phyloP scores from a whole-genome alignment of 2,888 invertebrate species.

The Geotrupes spiniger region DNA sequence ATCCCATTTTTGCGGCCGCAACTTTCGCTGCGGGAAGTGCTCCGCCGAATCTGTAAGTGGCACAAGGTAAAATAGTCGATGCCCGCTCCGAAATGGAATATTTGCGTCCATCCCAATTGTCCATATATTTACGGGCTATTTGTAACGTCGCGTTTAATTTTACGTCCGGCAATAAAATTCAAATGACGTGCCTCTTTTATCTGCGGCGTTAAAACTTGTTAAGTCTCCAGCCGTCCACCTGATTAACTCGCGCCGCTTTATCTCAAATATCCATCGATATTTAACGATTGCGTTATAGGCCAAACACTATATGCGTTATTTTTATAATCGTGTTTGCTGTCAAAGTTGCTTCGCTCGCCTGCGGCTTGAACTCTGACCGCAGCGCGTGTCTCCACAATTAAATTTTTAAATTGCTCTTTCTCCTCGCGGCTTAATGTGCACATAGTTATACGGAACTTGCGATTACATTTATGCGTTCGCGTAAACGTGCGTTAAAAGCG shows the following conservation, averaged over 20 bases:
- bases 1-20: constrained; percentile 31
- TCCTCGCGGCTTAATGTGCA: background rate
- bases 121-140: too few relatives aligned
- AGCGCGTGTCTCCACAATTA: constrained; percentile 31
- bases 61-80: background rate
- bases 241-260: constrained; percentile 18
- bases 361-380: constrained; percentile 28
- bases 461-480: too few relatives aligned
- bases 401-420: constrained; percentile 27
- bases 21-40: constrained; percentile 15
- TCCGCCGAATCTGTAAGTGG: background rate
- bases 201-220: constrained; percentile 15
- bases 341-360: constrained; percentile 24
- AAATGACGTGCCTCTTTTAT: constrained; percentile 6
- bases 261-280: constrained; percentile 22
- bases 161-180: constrained; percentile 1
- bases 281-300: constrained; percentile 24
- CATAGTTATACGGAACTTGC: constrained; percentile 4
- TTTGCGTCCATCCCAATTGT: too few relatives aligned
- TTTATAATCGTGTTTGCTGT: constrained; percentile 21
- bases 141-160: background rate
- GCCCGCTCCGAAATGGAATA: too few relatives aligned
- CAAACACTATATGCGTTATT: constrained; percentile 23
- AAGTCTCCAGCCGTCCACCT: constrained; percentile 15
- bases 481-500: too few relatives aligned